Conservation (phyloP, 2,888 invertebrate species). For the Cosmia pyralina region DNA sequence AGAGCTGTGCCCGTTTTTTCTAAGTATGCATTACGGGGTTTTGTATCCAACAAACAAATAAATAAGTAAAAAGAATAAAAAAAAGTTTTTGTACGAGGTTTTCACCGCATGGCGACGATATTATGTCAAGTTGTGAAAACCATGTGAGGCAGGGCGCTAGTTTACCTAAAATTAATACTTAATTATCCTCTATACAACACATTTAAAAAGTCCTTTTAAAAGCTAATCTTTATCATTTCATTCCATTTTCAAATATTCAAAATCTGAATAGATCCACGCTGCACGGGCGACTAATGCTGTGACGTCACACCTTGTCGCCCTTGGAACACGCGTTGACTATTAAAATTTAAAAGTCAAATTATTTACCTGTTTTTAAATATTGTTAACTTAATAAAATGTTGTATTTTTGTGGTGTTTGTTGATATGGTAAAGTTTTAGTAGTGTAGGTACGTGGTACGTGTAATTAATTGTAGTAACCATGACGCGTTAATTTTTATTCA, state of each 20-base stretch:
- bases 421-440: not conserved
- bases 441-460: too few species aligned
- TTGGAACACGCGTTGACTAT: conserved; percentile 40
- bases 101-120: too few species aligned
- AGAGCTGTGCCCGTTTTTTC: too few species aligned
- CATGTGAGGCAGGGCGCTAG: too few species aligned
- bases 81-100: too few species aligned
- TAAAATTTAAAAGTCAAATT: conserved; percentile 64
- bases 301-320: conserved; percentile 61
- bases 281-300: conserved; percentile 27
- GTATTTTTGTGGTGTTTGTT: conserved; percentile 27
- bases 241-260: conserved; percentile 25
- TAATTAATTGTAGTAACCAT: too few species aligned
- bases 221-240: not conserved
- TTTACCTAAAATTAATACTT: too few species aligned
- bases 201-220: not conserved
- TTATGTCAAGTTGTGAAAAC: too few species aligned
- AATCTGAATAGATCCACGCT: not conserved
- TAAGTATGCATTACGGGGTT: not conserved
- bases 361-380: conserved; percentile 46
- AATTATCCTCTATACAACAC: not conserved
- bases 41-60: not conserved
- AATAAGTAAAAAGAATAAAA: too few species aligned
- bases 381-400: conserved; percentile 14
- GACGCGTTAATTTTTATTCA: too few species aligned